phyloP scores from a whole-genome alignment of 2,113 vertebrate genomes.

The Aegotheles bennettii region DNA sequence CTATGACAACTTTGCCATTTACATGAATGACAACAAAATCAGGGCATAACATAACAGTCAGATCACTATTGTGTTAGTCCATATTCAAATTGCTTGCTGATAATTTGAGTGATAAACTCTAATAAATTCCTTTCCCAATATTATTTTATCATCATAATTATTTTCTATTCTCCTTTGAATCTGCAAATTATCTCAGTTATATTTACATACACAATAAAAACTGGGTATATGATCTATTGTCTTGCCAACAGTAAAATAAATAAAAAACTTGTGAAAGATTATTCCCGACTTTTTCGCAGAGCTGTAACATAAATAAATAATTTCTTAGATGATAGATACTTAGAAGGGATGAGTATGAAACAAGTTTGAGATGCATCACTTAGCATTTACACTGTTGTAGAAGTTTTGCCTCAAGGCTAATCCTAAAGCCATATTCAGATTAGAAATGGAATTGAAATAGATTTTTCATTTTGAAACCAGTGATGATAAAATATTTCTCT shows the following conservation, averaged over 20 bases:
- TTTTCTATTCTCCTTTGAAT: conserved; percentile 4
- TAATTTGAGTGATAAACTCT: conserved; percentile 15
- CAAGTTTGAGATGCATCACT: background rate
- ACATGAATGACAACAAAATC: background rate
- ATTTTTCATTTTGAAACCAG: background rate
- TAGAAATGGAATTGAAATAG: background rate
- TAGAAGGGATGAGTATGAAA: background rate
- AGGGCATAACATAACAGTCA: background rate
- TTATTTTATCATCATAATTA: conserved; percentile 46
- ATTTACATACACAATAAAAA: conserved; percentile 54
- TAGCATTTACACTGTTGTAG: background rate
- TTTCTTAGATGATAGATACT: background rate
- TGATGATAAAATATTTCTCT: background rate
- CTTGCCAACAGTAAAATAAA: conserved; percentile 9
- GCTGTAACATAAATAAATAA: background rate
- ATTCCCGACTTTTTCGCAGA: background rate
- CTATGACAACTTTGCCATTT: background rate
- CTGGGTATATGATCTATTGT: conserved; percentile 3
- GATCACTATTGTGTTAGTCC: background rate
- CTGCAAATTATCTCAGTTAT: conserved; percentile 11
- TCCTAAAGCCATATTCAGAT: background rate
- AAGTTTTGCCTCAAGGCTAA: background rate
- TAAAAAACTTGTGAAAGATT: conserved; percentile 1
- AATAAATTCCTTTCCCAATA: conserved; percentile 4
- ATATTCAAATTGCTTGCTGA: background rate